Evolutionary conservation across 1,140 invertebrate genomes (phyloP).

Genomic region (Drosophila arawakana): DNA sequence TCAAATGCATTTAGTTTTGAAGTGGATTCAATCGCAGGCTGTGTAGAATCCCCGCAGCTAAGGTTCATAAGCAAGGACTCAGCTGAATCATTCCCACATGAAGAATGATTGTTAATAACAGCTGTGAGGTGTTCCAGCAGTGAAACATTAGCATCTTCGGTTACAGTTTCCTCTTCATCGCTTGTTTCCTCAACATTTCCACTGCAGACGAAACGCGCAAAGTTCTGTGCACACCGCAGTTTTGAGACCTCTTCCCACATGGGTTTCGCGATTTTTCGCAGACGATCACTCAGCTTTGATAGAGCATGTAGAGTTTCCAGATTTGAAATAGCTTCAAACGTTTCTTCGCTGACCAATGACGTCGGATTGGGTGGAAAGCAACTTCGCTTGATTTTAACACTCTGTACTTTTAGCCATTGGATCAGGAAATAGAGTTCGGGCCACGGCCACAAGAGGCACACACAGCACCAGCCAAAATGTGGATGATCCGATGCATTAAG

Average conservation of each 20-base stretch:
- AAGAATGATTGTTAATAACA: neutral
- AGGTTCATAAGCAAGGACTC: conserved; percentile 1
- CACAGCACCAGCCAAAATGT: neutral
- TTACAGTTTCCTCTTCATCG: neutral
- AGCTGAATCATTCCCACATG: neutral
- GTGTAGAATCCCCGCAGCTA: neutral
- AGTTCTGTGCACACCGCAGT: neutral
- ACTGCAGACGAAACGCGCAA: conserved; percentile 21
- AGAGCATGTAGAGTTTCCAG: conserved; percentile 23
- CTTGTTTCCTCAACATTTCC: neutral
- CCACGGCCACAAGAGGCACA: conserved; percentile 7
- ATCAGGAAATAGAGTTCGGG: conserved; percentile 12
- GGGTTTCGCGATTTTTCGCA: neutral
- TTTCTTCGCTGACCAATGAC: neutral
- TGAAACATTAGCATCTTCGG: neutral
- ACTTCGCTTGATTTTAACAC: neutral
- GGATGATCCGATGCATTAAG: conserved; percentile 10
- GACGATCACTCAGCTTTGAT: neutral
- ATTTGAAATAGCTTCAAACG: neutral
- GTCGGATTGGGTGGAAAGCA: neutral
- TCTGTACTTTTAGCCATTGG: neutral
- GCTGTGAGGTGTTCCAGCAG: conserved; percentile 13
- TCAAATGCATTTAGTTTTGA: conserved; percentile 27
- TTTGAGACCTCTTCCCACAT: conserved; percentile 24
- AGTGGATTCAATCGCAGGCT: conserved; percentile 2